phyloP scores from a whole-genome alignment of 1,140 invertebrate genomes.

The Danaus melanippus region DNA sequence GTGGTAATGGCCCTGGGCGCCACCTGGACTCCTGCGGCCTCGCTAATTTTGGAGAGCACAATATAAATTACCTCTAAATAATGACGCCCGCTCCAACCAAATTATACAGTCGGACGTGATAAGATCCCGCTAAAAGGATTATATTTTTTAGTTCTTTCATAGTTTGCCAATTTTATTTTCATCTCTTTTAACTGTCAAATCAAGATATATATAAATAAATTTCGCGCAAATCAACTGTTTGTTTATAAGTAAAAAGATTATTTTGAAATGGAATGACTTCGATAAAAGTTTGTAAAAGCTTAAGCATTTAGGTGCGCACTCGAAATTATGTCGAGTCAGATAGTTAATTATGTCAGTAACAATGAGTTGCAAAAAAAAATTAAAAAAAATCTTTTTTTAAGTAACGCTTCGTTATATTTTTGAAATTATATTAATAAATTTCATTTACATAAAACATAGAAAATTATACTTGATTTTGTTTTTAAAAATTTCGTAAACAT shows the following conservation, averaged over 20 bases:
- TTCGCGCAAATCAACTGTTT: no score
- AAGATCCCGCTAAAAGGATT: conserved; percentile 47
- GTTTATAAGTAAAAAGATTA: no score
- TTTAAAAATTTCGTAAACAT: no score
- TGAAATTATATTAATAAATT: no score
- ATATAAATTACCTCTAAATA: conserved; percentile 62
- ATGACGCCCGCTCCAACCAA: conserved; percentile 39
- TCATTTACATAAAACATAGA: no score
- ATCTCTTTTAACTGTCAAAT: no score
- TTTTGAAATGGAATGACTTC: no score
- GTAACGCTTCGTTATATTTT: no score
- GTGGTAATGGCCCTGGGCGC: conserved; percentile 44
- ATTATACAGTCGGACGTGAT: conserved; percentile 35
- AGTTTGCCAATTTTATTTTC: no score
- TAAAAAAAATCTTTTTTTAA: no score
- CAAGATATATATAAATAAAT: no score
- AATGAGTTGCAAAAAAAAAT: conserved; percentile 50
- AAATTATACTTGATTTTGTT: no score
- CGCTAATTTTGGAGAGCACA: conserved; percentile 57
- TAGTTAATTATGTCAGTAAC: conserved; percentile 60
- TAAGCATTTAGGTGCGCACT: conserved; percentile 14
- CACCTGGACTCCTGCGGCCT: conserved; percentile 48
- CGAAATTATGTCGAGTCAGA: conserved; percentile 54
- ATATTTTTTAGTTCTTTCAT: conserved; percentile 7
- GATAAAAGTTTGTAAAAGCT: conserved; percentile 8